phyloP scores from a whole-genome alignment of 2,797 vertebrate species.

The Macropodus opercularis region DNA sequence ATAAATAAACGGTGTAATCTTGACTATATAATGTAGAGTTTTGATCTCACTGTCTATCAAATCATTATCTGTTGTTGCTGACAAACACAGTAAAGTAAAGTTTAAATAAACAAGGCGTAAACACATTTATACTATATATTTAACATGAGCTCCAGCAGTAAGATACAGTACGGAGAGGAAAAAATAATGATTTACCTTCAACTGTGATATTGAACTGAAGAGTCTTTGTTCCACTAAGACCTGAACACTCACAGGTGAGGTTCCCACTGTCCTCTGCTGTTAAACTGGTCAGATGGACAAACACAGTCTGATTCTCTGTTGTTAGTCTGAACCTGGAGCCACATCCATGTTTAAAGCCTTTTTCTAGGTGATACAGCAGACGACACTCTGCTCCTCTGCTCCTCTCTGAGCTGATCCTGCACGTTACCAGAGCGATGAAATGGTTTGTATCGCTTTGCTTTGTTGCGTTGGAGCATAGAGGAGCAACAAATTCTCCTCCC shows the following conservation, averaged over 20 bases:
- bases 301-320: slow-evolving; percentile 2
- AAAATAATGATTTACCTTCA: slow-evolving; percentile 24
- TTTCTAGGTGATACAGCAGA: accelerated
- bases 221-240: accelerated
- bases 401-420: slow-evolving; percentile 17
- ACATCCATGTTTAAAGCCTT: background rate
- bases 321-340: slow-evolving; percentile 36
- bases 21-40: too few species aligned
- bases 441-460: too few species aligned
- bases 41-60: too few species aligned
- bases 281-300: slow-evolving; percentile 48
- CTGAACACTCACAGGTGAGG: slow-evolving; percentile 36
- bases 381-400: background rate
- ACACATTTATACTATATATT: too few species aligned
- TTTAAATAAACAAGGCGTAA: too few species aligned
- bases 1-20: too few species aligned
- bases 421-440: accelerated
- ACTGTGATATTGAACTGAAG: slow-evolving; percentile 32
- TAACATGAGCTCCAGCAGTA: too few species aligned
- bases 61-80: too few species aligned
- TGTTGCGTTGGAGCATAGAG: slow-evolving; percentile 4
- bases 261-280: slow-evolving; percentile 51
- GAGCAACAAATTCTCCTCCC: background rate
- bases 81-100: too few species aligned
- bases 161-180: too few species aligned